These are phyloP conservation scores for Hydrozoanthus gracilis DNA, from an alignment of 92 coral and sea anemone genomes.

Conservation along the genomic window DNA sequence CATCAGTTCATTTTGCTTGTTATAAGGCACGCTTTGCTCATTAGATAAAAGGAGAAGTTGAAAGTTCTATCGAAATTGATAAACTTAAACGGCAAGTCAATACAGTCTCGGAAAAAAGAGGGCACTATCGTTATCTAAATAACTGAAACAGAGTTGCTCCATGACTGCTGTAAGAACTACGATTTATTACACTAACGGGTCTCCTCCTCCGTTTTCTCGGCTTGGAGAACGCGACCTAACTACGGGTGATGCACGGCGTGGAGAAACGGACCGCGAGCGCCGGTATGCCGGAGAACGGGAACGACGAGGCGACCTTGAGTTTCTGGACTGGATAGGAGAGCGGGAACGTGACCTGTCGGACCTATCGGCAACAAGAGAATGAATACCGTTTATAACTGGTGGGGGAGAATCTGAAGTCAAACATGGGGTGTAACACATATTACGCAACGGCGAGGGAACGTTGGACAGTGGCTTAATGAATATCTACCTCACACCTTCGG, in stretches of 20 bases:
- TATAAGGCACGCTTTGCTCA: too few relatives aligned
- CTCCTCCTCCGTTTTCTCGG: slow-evolving; percentile 29
- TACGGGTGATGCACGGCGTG: slow-evolving; percentile 73
- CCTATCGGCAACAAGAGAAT: slow-evolving; percentile 14
- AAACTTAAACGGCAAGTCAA: too few relatives aligned
- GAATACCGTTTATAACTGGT: background rate
- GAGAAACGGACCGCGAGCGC: slow-evolving; percentile 73
- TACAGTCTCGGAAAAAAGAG: too few relatives aligned
- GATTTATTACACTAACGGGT: background rate
- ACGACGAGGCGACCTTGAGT: slow-evolving; percentile 69
- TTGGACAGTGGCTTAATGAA: too few relatives aligned
- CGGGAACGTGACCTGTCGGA: slow-evolving; percentile 82
- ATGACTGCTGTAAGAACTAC: background rate
- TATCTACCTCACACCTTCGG: too few relatives aligned
- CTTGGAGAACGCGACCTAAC: slow-evolving; percentile 56
- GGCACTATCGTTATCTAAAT: too few relatives aligned
- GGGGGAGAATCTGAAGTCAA: background rate
- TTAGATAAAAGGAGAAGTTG: too few relatives aligned
- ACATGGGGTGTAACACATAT: background rate
- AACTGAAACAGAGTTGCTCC: too few relatives aligned
- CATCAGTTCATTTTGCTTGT: too few relatives aligned
- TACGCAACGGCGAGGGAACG: too few relatives aligned
- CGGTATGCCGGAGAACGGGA: slow-evolving; percentile 72
- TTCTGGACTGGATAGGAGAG: slow-evolving; percentile 56
- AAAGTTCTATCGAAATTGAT: too few relatives aligned